Evolutionary conservation across 2,888 invertebrate species (phyloP), one percentile per base, ranked within the genome.

Genomic region (Apamea sordens): DNA sequence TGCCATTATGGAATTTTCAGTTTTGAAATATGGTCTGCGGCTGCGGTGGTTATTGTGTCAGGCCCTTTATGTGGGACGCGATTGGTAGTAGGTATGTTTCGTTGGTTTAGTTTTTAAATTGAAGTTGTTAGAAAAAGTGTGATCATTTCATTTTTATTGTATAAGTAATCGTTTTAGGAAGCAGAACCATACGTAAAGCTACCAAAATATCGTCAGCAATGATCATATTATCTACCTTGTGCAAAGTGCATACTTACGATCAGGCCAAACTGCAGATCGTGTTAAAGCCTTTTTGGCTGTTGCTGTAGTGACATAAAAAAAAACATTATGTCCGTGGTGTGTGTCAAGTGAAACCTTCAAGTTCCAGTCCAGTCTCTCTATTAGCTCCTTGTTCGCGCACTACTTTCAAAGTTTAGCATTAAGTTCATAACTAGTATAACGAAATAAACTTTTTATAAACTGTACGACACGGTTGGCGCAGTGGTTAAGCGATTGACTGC

Each of bases 1-100:
- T 89, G 92, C 90, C 91, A 90, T 91, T 85, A 91, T 90, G 90
- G 90, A 91, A 90, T 91, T 89, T 89, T 89, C 87, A 89, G 86
- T 72, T 89, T 88, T 84, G 85, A 86, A 88, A 89, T 87, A 86
- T 73, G 56, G 73, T 70, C 78, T 73, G 76, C 67, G 56, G 32
- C 72, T 76, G 65, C 59, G 67, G 47, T 59, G 47, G n/a, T 59
- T n/a, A 70, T 76, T 71, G 74, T 64, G 70, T n/a, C 13, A 32
- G 44, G 7, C 32, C 21, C 36, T 80, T 72, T 32, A 73, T 24
- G 1, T 61, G 36, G 44, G 47, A 70, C 1, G 18, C 13, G 21
- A 28, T 69, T 61, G 24, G 53, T 65, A 63, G 53, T 65, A 63
- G 24, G 53, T 65, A 63, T 24, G 28, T 36, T 41, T 56, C 7